phyloP scores from a whole-genome alignment of 2,888 invertebrate species.

The Leptopterna dolabrata region DNA sequence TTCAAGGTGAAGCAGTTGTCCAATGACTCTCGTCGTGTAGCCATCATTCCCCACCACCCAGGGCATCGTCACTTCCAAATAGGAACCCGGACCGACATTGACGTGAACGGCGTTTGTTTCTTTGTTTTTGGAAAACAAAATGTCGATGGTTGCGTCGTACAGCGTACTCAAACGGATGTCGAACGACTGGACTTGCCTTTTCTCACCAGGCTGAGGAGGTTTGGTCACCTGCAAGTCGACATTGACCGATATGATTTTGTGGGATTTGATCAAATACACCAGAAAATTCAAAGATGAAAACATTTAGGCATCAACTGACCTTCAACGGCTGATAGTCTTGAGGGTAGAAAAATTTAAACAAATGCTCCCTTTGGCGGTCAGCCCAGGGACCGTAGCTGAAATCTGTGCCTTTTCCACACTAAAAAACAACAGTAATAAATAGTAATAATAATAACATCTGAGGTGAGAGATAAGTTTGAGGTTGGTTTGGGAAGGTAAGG shows the following conservation, averaged over 20 bases:
- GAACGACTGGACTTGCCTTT: conserved; percentile 89
- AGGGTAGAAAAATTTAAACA: conserved; percentile 97
- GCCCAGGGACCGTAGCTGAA: conserved; percentile 99
- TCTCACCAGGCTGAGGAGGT: conserved; percentile 86
- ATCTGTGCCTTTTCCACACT: conserved; percentile 92
- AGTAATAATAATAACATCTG: not conserved
- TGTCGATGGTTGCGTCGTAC: conserved; percentile 94
- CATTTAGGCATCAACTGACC: conserved; percentile 63
- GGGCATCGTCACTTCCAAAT: conserved; percentile 94
- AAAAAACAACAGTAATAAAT: conserved; percentile 54
- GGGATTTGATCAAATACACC: not conserved
- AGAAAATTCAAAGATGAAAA: not conserved
- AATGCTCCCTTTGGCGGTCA: conserved; percentile 93
- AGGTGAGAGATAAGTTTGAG: not conserved
- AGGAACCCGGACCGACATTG: conserved; percentile 94
- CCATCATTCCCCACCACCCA: conserved; percentile 91
- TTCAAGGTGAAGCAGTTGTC: conserved; percentile 93
- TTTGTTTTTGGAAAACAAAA: conserved; percentile 92
- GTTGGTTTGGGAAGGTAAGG: too few relatives aligned
- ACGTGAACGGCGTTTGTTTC: conserved; percentile 98
- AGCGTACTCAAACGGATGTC: conserved; percentile 91
- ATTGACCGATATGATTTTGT: not conserved
- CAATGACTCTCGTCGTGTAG: conserved; percentile 90
- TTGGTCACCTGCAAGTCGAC: conserved; percentile 72
- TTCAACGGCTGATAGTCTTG: conserved; percentile 84